A percentile compares a stretch with the other conserved stretches of the same genome.
phyloP scores from a whole-genome alignment of 2,888 invertebrate genomes.

The Strigamia transsilvanica region DNA sequence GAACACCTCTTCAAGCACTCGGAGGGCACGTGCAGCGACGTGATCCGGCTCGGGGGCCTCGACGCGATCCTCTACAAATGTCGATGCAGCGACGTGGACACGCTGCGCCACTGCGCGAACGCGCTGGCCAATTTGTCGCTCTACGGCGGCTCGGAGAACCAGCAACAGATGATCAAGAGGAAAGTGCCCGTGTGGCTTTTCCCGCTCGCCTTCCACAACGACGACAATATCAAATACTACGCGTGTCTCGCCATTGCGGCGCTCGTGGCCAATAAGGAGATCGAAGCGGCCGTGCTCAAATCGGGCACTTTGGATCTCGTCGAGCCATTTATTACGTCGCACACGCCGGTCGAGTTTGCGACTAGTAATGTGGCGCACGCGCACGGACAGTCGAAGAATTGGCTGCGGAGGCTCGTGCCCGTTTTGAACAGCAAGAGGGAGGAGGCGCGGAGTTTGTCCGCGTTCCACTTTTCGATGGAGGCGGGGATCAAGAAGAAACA shows the following conservation, averaged over 20 bases:
- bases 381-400: constrained; percentile 94
- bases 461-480: constrained; percentile 99
- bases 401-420: constrained; percentile 91
- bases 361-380: constrained; percentile 89
- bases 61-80: constrained; percentile 96
- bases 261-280: constrained; percentile 95
- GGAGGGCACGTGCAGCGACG: constrained; percentile 93
- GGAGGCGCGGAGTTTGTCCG: constrained; percentile 94
- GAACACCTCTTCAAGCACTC: constrained; percentile 96
- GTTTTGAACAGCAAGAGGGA: constrained; percentile 93
- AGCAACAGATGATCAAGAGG: constrained; percentile 94
- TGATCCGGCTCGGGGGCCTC: constrained; percentile 88
- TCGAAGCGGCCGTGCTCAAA: constrained; percentile 93
- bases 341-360: constrained; percentile 95
- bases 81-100: constrained; percentile 89
- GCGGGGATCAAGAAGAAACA: constrained; percentile 96
- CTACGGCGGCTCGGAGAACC: constrained; percentile 96
- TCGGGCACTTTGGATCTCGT: constrained; percentile 97
- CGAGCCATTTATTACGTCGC: constrained; percentile 93
- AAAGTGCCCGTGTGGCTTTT: constrained; percentile 97
- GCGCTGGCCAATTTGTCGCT: constrained; percentile 95
- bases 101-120: constrained; percentile 93
- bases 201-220: constrained; percentile 93
- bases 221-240: constrained; percentile 97
- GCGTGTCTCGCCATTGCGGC: constrained; percentile 97